These are phyloP conservation scores for Oegoconia quadripuncta DNA, from an alignment of 2,888 invertebrate genomes.

Conservation along the genomic window DNA sequence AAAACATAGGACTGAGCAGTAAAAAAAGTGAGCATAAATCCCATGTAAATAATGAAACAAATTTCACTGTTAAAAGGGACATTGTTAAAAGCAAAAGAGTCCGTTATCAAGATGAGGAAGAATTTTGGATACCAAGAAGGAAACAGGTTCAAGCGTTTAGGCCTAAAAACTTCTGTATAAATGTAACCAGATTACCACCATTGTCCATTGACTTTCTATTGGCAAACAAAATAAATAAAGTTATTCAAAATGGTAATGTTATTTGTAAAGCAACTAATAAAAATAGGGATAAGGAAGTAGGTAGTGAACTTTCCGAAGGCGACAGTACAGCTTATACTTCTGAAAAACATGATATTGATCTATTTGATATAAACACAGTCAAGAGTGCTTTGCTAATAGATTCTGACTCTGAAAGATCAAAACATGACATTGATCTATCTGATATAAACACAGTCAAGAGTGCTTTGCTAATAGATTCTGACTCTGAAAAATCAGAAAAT, in stretches of 20 bases:
- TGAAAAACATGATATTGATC: neutral
- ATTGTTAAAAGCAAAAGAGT: conserved; percentile 11
- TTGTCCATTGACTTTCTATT: conserved; percentile 39
- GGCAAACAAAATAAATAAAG: conserved; percentile 39
- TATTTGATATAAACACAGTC: conserved; percentile 22
- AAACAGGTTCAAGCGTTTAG: conserved; percentile 50
- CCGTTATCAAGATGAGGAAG: conserved; percentile 18
- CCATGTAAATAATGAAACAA: conserved; percentile 5
- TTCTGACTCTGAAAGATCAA: conserved; percentile 29
- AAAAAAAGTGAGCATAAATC: conserved; percentile 7
- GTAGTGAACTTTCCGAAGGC: too few relatives aligned
- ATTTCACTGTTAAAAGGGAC: conserved; percentile 7
- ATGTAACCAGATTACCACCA: conserved; percentile 42
- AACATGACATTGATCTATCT: neutral
- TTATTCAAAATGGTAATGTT: conserved; percentile 34
- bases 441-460: conserved; percentile 13
- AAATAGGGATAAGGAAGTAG: neutral
- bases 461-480: conserved; percentile 24
- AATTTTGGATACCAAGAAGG: conserved; percentile 36
- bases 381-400: conserved; percentile 35
- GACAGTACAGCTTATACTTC: neutral
- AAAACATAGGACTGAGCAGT: conserved; percentile 16
- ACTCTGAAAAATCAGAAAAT: too few relatives aligned
- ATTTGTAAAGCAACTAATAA: conserved; percentile 33
- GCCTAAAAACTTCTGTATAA: conserved; percentile 46